Evolutionary conservation across 2,113 vertebrate species (phyloP), one percentile per base, ranked within the genome.

Genomic region (Pedionomus torquatus): DNA sequence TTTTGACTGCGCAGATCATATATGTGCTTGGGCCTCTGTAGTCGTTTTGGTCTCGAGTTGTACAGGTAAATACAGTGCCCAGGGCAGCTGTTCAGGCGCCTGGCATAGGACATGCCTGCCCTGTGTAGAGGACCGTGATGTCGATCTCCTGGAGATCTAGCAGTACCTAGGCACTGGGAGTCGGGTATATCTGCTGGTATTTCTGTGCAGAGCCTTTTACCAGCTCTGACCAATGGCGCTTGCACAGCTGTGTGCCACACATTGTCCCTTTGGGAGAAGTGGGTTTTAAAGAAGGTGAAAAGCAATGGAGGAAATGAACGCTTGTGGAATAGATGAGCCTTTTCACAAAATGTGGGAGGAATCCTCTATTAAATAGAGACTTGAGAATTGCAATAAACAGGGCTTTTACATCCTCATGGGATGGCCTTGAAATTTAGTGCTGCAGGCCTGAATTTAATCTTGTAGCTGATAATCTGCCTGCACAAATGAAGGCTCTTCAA

Each of bases 121-220:
- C 39, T n/a, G 54, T 2, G 37, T 3, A 24, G 18, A 44, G 64
- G 61, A 52, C 61, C 46, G 2, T 5, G 1, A 37, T 9, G 39
- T 31, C 25, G 43, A 13, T 55, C 20, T 35, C 2, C 31, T 5
- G 76, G 30, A 9, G 7, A 2, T 33, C 25, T 7, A 35, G 65
- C 43, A 4, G 19, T 65, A 76, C 41, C 35, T 20, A 6, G 76
- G 26, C 44, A 6, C 15, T 7, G 61, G 43, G 54, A 15, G n/a
- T 11, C 1, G 4, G 66, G 21, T 20, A 7, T 0, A 0, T 57
- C 48, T 88, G 19, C 70, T 33, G 51, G 23, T 49, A 28, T 31
- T 13, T 13, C 52, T 0, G 0, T 12, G 24, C 7, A n/a, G 57
- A 69, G 58, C 41, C 30, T 33, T 35, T 57, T 60, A 19, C 21